Conservation (phyloP, 1,140 invertebrate genomes). For the Lepidurus couesii region DNA sequence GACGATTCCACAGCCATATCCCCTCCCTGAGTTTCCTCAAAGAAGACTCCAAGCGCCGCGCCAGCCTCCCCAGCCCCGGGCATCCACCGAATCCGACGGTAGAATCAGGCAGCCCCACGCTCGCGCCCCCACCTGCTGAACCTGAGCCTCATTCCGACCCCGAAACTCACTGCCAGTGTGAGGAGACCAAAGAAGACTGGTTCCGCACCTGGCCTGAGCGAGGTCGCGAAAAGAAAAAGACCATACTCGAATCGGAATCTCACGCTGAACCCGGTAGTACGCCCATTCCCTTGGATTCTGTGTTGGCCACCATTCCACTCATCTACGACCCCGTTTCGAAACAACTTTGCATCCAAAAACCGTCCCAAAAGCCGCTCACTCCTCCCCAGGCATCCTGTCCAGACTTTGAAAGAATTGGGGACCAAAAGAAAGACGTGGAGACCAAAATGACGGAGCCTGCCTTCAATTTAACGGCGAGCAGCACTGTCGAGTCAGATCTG, state of each 20-base stretch:
- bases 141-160: neutral
- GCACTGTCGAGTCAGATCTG: too few relatives aligned
- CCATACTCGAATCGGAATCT: constrained; percentile 29
- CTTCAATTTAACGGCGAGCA: too few relatives aligned
- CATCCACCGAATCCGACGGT: neutral
- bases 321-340: constrained; percentile 44
- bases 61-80: neutral
- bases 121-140: neutral
- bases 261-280: constrained; percentile 37
- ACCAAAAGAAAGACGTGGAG: too few relatives aligned
- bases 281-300: constrained; percentile 37
- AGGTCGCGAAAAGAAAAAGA: constrained; percentile 39
- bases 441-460: too few relatives aligned
- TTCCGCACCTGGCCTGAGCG: constrained; percentile 43
- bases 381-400: neutral
- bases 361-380: constrained; percentile 27
- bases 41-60: neutral
- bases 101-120: neutral
- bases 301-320: constrained; percentile 42
- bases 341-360: constrained; percentile 43
- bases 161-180: neutral
- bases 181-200: constrained; percentile 38
- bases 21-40: neutral
- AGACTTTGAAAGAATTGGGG: too few relatives aligned
- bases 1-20: neutral